Conservation (phyloP, 2,113 vertebrate species). For the Seriola dumerili region DNA sequence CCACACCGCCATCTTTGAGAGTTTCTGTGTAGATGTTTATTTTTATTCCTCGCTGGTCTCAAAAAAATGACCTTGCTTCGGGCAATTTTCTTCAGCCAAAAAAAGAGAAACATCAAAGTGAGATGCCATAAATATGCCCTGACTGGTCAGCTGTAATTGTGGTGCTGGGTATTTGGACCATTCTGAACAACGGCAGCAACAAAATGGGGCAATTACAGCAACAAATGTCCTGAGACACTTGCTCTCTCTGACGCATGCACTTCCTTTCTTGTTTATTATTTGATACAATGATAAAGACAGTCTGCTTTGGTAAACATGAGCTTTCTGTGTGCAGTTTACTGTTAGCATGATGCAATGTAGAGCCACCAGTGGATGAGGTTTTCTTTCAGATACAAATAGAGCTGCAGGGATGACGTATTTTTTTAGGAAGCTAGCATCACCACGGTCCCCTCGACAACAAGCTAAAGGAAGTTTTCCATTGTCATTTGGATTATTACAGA, state of each 20-base stretch:
- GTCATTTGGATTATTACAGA: too few relatives aligned
- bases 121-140: background rate
- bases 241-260: background rate
- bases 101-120: background rate
- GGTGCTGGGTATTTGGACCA: background rate
- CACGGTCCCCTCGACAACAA: too few relatives aligned
- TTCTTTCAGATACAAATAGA: background rate
- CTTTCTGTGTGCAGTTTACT: background rate
- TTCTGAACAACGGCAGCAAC: slow-evolving; percentile 18
- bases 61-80: slow-evolving; percentile 14
- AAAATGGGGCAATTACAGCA: slow-evolving; percentile 26
- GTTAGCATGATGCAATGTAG: background rate
- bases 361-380: background rate
- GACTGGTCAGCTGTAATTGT: background rate
- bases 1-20: background rate
- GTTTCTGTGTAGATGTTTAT: background rate
- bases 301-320: background rate
- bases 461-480: too few relatives aligned
- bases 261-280: background rate
- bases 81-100: slow-evolving; percentile 9
- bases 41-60: background rate
- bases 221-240: slow-evolving; percentile 1
- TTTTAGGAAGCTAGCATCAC: too few relatives aligned
- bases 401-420: too few relatives aligned
- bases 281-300: background rate